Evolutionary conservation across 2,888 invertebrate species (phyloP).

Genomic region (Melieria picta): DNA sequence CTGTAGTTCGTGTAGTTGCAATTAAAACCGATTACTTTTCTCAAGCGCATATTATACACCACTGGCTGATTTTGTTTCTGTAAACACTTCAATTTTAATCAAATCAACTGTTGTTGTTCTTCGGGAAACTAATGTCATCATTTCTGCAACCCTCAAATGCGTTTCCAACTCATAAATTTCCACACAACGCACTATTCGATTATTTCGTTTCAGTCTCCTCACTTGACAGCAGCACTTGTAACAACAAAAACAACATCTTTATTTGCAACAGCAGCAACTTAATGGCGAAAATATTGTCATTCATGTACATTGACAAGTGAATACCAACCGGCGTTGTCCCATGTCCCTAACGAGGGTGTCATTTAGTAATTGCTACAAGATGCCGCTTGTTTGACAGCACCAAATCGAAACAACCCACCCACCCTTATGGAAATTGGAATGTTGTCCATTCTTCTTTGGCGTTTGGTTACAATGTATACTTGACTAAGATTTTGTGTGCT

Average conservation of each 20-base stretch:
- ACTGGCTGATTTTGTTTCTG: not conserved
- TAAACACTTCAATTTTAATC: constrained; percentile 31
- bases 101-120: constrained; percentile 30
- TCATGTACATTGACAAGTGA: constrained; percentile 61
- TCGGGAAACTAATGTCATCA: not conserved
- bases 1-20: not conserved
- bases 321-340: constrained; percentile 41
- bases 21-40: constrained; percentile 17
- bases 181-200: constrained; percentile 23
- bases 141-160: not conserved
- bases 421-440: not conserved
- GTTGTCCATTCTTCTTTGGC: not conserved
- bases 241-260: not conserved
- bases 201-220: constrained; percentile 23
- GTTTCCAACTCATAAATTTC: constrained; percentile 29
- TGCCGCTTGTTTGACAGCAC: constrained; percentile 24
- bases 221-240: constrained; percentile 9
- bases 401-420: constrained; percentile 24
- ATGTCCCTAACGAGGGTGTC: constrained; percentile 22
- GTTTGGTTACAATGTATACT: not conserved
- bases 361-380: constrained; percentile 34
- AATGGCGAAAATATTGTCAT: constrained; percentile 61
- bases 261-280: constrained; percentile 31
- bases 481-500: not conserved
- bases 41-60: not conserved